phyloP scores from a whole-genome alignment of 1,140 invertebrate genomes.

The Atta texana region DNA sequence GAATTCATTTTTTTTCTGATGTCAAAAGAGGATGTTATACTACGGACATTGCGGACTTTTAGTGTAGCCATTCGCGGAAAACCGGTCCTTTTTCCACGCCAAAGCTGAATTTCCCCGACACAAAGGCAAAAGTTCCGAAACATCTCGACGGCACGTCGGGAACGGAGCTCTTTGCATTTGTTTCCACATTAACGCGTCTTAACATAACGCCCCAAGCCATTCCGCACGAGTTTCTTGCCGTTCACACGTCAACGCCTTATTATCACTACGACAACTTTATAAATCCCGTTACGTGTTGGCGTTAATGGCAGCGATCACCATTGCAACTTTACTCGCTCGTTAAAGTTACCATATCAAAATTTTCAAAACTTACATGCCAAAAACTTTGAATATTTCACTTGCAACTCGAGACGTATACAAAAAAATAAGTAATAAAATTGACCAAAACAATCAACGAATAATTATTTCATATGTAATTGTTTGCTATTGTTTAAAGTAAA shows the following conservation, averaged over 20 bases:
- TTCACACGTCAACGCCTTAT: slow-evolving; percentile 32
- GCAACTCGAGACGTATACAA: too few relatives aligned
- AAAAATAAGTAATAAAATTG: too few relatives aligned
- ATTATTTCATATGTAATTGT: too few relatives aligned
- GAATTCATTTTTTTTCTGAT: background rate
- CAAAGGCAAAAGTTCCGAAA: slow-evolving; percentile 47
- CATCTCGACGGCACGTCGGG: slow-evolving; percentile 32
- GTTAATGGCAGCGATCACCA: slow-evolving; percentile 10
- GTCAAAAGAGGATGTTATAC: background rate
- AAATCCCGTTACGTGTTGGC: slow-evolving; percentile 21
- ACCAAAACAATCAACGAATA: too few relatives aligned
- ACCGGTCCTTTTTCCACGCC: slow-evolving; percentile 2
- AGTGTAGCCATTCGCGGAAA: background rate
- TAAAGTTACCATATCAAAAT: background rate
- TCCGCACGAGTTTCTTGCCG: slow-evolving; percentile 4
- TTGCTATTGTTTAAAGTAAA: too few relatives aligned
- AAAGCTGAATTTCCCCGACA: slow-evolving; percentile 14
- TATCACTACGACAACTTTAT: slow-evolving; percentile 39
- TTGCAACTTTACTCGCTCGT: background rate
- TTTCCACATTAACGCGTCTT: slow-evolving; percentile 53
- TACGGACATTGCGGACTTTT: slow-evolving; percentile 30
- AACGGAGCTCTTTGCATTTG: background rate
- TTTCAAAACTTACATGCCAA: too few relatives aligned
- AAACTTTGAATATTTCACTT: too few relatives aligned
- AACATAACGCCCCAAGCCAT: slow-evolving; percentile 26